phyloP scores from a whole-genome alignment of 2,113 vertebrate genomes.

The Amblyornis subalaris region DNA sequence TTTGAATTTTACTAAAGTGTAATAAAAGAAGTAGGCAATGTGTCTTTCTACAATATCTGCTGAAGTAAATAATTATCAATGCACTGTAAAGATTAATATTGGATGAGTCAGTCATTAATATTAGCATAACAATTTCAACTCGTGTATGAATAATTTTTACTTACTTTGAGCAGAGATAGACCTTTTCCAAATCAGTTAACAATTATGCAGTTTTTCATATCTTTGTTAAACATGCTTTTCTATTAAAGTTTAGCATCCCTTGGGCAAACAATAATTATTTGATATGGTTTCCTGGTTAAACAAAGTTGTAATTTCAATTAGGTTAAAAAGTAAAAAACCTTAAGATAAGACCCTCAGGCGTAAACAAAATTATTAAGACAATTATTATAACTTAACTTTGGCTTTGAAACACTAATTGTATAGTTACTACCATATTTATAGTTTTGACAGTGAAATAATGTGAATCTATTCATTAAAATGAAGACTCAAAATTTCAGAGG shows the following conservation, averaged over 20 bases:
- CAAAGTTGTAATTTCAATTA: slow-evolving; percentile 57
- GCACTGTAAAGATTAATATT: background rate
- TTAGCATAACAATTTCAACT: background rate
- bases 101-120: background rate
- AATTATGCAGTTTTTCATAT: slow-evolving; percentile 42
- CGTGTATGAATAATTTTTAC: background rate
- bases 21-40: background rate
- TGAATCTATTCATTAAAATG: background rate
- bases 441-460: background rate
- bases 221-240: slow-evolving; percentile 51
- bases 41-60: background rate
- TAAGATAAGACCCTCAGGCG: background rate
- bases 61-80: slow-evolving; percentile 11
- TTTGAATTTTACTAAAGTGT: background rate
- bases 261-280: slow-evolving; percentile 62
- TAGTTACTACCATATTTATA: background rate
- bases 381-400: slow-evolving; percentile 31
- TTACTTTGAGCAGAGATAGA: slow-evolving; percentile 15
- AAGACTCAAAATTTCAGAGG: background rate
- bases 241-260: slow-evolving; percentile 51
- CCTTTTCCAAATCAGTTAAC: slow-evolving; percentile 51
- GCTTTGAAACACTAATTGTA: slow-evolving; percentile 32
- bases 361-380: slow-evolving; percentile 41
- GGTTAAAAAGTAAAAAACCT: slow-evolving; percentile 21
- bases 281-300: slow-evolving; percentile 43